phyloP scores from a whole-genome alignment of 2,888 invertebrate genomes.

The Sarcophaga carnaria region DNA sequence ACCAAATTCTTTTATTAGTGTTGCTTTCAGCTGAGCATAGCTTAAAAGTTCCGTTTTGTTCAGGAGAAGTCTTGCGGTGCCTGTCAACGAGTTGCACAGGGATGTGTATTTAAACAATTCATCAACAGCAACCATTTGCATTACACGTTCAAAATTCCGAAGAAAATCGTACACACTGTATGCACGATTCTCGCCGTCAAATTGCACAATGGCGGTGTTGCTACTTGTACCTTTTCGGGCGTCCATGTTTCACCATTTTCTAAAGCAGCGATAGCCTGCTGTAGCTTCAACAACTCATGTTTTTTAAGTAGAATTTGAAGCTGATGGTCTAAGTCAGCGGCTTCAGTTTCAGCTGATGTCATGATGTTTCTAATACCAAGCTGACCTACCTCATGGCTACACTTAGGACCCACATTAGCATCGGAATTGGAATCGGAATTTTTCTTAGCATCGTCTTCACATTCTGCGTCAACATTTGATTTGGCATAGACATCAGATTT shows the following conservation, averaged over 20 bases:
- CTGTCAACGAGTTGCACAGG: conserved; percentile 11
- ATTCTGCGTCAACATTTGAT: background rate
- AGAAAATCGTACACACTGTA: background rate
- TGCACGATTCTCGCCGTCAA: background rate
- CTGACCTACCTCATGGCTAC: no score
- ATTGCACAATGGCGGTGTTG: background rate
- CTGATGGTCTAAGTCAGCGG: background rate
- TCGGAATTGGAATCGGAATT: no score
- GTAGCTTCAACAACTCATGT: conserved; percentile 18
- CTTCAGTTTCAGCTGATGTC: background rate
- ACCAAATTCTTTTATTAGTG: conserved; percentile 24
- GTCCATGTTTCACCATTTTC: background rate
- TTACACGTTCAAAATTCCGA: background rate
- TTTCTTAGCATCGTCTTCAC: background rate
- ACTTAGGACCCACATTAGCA: no score
- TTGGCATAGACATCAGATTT: conserved; percentile 22
- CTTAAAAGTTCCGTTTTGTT: conserved; percentile 30
- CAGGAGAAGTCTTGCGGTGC: conserved; percentile 17
- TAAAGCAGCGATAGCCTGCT: background rate
- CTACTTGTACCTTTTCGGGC: background rate
- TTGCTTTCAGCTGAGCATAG: conserved; percentile 6
- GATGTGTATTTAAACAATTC: conserved; percentile 30
- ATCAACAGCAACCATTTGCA: conserved; percentile 7
- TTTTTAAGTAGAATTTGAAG: conserved; percentile 7
- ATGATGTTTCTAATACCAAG: no score